Evolutionary conservation across 2,113 vertebrate genomes (phyloP), one percentile per base, ranked within the genome.

Genomic region (Embiotoca jacksoni): DNA sequence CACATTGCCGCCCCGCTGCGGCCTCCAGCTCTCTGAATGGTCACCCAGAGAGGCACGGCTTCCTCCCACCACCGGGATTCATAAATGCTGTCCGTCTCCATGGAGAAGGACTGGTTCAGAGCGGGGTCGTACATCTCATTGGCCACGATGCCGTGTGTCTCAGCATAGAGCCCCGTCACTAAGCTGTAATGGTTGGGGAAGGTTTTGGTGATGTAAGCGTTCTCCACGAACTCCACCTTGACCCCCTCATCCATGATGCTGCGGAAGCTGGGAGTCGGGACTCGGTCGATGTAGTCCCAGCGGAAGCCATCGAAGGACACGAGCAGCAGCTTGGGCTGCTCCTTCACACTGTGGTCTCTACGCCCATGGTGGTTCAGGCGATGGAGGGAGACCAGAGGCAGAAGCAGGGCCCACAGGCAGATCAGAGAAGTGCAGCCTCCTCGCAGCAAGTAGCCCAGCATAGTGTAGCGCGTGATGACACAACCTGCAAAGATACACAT

Each of bases 291-390:
- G 74, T 98, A 99, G 93, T 98, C 97, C 94, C 96, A 97, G 1
- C 96, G 95, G 83, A 99, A 98, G 57, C 97, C 97, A 53, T 98
- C 97, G 15, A 97, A 98, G 3, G 97, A 98, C 60, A 98, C 88
- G 0, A 98, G 89, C 36, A 98, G 92, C 46, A 98, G 93, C 15
- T 94, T 94, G 56, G 92, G 88, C 1, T 87, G 87, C 1, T 92
- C 89, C 16, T 14, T 65, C 57, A 0, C 36, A 0, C 30, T 23
- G 50, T 56, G 39, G 36, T 57, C 62, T 11, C 50, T 35, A 8
- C 2, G 50, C 0, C 16, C 44, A 1, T 63, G 81, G 8, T 81
- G 78, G 61, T 35, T 50, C 7, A 72, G 6, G 15, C 6, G 62
- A 7, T 60, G 68, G 11, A 61, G 74, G 30, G 82, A 83, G 50